phyloP scores from a whole-genome alignment of 1,140 invertebrate species.

The Drosophila sechellia region DNA sequence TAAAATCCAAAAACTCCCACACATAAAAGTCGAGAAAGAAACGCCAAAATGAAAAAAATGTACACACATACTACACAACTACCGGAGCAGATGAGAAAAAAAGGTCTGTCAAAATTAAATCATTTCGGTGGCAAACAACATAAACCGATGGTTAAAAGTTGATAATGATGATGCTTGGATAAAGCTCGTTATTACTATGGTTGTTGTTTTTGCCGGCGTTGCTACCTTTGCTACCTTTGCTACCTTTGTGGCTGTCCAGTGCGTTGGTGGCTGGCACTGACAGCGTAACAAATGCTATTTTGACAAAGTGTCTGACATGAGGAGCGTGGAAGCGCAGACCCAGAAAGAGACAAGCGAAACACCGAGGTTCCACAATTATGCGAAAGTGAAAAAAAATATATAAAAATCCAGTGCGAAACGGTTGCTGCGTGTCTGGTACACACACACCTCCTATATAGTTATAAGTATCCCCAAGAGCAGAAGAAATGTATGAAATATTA shows the following conservation, averaged over 20 bases:
- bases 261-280: conserved; percentile 80
- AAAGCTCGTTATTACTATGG: conserved; percentile 79
- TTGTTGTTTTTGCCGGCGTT: conserved; percentile 31
- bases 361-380: conserved; percentile 44
- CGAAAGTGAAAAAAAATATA: conserved; percentile 75
- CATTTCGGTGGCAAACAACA: conserved; percentile 82
- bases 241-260: conserved; percentile 67
- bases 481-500: conserved; percentile 44
- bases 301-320: conserved; percentile 83
- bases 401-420: conserved; percentile 72
- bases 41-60: conserved; percentile 42
- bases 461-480: background rate
- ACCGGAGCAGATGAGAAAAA: conserved; percentile 40
- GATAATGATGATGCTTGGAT: conserved; percentile 83
- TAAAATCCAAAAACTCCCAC: conserved; percentile 83
- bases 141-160: conserved; percentile 83
- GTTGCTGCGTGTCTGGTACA: conserved; percentile 51
- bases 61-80: conserved; percentile 5
- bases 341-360: conserved; percentile 26
- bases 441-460: conserved; percentile 1
- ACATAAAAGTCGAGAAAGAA: conserved; percentile 79
- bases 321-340: conserved; percentile 73
- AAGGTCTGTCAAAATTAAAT: conserved; percentile 83
- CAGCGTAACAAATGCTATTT: conserved; percentile 82
- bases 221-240: conserved; percentile 7